These are phyloP conservation scores for Drosophila nasuta DNA, from an alignment of 1,140 invertebrate species.

Conservation along the genomic window DNA sequence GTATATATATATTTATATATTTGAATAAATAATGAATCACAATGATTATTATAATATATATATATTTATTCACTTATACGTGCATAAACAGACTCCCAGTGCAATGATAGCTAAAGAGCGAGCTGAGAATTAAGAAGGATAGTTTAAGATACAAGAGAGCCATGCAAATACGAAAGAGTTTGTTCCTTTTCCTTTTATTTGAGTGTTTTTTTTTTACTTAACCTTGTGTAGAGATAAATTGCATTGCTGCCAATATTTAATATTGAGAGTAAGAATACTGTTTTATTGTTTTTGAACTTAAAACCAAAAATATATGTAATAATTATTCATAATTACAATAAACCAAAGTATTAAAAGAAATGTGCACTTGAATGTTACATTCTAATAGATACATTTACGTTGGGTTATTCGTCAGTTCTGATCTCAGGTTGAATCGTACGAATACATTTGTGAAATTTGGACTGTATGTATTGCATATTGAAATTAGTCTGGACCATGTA, in stretches of 20 bases:
- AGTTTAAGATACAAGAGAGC: background rate
- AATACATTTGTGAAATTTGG: background rate
- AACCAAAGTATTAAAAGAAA: conserved; percentile 44
- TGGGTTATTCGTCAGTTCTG: conserved; percentile 47
- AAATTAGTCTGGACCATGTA: conserved; percentile 40
- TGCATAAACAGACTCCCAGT: conserved; percentile 44
- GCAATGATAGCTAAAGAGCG: conserved; percentile 10
- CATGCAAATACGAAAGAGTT: conserved; percentile 61
- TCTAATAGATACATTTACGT: conserved; percentile 31
- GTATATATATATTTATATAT: conserved; percentile 11
- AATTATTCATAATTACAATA: conserved; percentile 31
- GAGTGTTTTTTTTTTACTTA: conserved; percentile 60
- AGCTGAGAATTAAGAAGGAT: background rate
- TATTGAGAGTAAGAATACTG: conserved; percentile 78
- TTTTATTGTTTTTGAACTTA: conserved; percentile 43
- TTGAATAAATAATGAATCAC: conserved; percentile 35
- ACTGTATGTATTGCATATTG: conserved; percentile 6
- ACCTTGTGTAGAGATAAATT: conserved; percentile 78
- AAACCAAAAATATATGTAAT: conserved; percentile 48
- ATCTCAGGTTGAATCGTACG: conserved; percentile 20
- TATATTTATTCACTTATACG: background rate
- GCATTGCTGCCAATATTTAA: conserved; percentile 65
- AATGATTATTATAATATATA: conserved; percentile 21
- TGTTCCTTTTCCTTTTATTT: conserved; percentile 18
- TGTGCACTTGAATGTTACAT: conserved; percentile 55